A percentile compares a stretch with the other conserved stretches of the same genome.
These are phyloP conservation scores for Ariopsis seemanni DNA, from an alignment of 2,113 vertebrate species.

Conservation along the genomic window DNA sequence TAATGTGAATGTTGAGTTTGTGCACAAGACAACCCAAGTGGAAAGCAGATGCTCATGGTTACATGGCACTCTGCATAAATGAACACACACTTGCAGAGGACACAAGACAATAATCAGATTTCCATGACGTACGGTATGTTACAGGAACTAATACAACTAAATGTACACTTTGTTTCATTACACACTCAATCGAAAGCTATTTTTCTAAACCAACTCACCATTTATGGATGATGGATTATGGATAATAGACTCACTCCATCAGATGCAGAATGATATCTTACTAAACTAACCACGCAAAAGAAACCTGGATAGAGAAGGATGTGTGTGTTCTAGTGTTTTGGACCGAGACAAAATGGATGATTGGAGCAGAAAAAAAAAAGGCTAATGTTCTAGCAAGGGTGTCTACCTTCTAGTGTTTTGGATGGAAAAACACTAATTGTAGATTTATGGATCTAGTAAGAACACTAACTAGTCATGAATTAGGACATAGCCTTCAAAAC, in stretches of 20 bases:
- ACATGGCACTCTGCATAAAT: background rate
- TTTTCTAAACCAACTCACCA: background rate
- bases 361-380: background rate
- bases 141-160: background rate
- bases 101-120: background rate
- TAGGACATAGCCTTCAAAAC: background rate
- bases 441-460: background rate
- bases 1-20: constrained; percentile 7
- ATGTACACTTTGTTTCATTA: background rate
- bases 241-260: background rate
- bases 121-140: background rate
- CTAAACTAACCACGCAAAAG: background rate
- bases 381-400: background rate
- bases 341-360: background rate
- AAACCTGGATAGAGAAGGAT: background rate
- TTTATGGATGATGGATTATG: background rate
- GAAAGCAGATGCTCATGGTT: background rate
- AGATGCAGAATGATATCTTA: background rate
- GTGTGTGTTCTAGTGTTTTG: too few relatives aligned
- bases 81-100: background rate
- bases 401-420: background rate
- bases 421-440: background rate
- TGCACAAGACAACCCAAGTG: background rate
- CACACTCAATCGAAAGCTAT: background rate
- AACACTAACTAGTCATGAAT: background rate